Base-by-base conservation (phyloP, 2,113 vertebrate species). In the Jaculus jaculus region DNA sequence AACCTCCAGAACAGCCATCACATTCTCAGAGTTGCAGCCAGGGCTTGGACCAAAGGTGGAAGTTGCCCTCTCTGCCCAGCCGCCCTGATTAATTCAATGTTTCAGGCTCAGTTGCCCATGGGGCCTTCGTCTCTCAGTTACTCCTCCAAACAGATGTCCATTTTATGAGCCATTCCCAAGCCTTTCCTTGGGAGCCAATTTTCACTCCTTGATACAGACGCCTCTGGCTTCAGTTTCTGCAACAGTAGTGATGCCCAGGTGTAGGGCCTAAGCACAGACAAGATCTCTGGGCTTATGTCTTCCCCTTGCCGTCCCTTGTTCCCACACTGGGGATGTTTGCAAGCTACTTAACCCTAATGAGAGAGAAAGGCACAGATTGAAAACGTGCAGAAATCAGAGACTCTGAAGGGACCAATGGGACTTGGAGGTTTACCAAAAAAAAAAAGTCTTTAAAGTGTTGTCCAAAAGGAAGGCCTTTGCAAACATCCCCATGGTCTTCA, bases 11-110 rank as follows among this genome's bases (percentile, higher is more conserved):
- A 18, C 96, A 98, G 97, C 96, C 96, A 97, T 98, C 96, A 87
- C 63, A 16, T 78, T 93, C 87, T 54, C 68, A 0, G 51, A 28
- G 68, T 0, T 10, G 42, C 77, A 87, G 81, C 91, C 79, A 23
- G 65, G 93, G 95, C 94, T 24, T 79, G 78, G 28, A 24, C 42
- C 60, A 83, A 91, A 92, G 58, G 80, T 80, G 65, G 89, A 88
- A 96, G 74, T 42, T 1, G 77, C 32, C 71, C 85, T 96, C 77
- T 90, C 96, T 72, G 82, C 95, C 94, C 89, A 12, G 93, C 96
- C 82, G 5, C 95, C 96, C 81, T 94, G 94, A 97, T 98, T 97
- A 96, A 97, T 97, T 97, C 16, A n/a, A 63, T 96, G 92, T 95
- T 96, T 96, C 89, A 0, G 88, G 95, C 71, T 93, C 83, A 91